Base-by-base conservation (phyloP, 2,888 invertebrate species). In the Volucella zonaria region DNA sequence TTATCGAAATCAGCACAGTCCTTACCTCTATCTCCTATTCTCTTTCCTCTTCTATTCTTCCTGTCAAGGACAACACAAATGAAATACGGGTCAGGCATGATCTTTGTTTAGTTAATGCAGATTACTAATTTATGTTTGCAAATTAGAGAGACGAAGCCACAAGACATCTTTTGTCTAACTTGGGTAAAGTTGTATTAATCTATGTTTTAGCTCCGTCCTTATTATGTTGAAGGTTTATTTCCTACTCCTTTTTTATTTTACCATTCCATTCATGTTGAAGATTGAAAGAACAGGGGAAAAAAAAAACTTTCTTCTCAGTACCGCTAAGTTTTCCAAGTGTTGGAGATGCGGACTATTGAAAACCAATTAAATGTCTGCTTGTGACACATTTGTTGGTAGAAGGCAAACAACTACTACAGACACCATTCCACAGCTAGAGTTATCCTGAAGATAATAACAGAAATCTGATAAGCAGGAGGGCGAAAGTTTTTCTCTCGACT, bases 341-440 rank as follows among this genome's bases (percentile, higher is more conserved):
- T 70, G 61, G 62, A 61, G 68, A 70, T 77, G 68, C 43, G 54
- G 77, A 70, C 77, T 61, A 77, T 77, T 70, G 77, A 77, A 77
- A 77, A 77, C 68, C 77, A 77, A 77, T 77, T 77, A 77, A 77
- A 70, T 70, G 68, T 70, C 61, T 77, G 77, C 45, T 52, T 14
- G 54, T 77, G 77, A 77, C 77, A 70, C 68, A 61, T 54, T 62
- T 14, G 18, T 18, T 47, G 12, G 8, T 9, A 15, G 6, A 40
- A 43, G 42, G 31, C 15, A 66, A 56, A 40, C 9, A 9, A 23
- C 31, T 54, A 31, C 31, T 31, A 31, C 6, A 6, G 31, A 31
- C 6, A 31, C 31, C 31, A 31, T 31, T 47, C 18, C 58, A 43
- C 10, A 42, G 51, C 14, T 43, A 49, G 31, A 67, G 67, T 67